Evolutionary conservation across 2,113 vertebrate species (phyloP), one percentile per base, ranked within the genome.

Genomic region (Pelvicachromis taeniatus): DNA sequence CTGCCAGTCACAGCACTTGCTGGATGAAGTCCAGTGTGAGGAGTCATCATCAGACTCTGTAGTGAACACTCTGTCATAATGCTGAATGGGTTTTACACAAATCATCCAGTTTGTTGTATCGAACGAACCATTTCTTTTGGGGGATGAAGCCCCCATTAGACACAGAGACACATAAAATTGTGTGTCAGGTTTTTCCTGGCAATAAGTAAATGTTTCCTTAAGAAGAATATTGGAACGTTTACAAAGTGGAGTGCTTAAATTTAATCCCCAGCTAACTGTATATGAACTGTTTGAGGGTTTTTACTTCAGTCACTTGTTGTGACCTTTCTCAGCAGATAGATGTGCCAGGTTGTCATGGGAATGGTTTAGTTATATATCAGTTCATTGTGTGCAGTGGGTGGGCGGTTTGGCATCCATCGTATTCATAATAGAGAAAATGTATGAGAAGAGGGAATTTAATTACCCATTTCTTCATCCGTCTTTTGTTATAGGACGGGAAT

Each of bases 21-120:
- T 88, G 80, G 77, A 45, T 17, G 58, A 54, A 19, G 65, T 78
- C 38, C 77, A 81, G 42, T 16, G n/a, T 82, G 65, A 63, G 48
- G 68, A 50, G 9, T 68, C 75, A 40, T 38, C 48, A 68, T 58
- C 35, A 26, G 53, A 73, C 14, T 11, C 58, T 54, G 31, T 21
- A 14, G 21, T 54, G 23, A 38, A 65, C 14, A 35, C 31, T 58
- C 52, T 83, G 23, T 54, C 31, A 14, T 56, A 63, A 48, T 59
- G 10, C 45, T 75, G 45, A 21, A 45, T 82, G 5, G 14, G 48
- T 56, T 77, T 77, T 31, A 53, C 7, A n/a, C 26, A 2, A 14
- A 58, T n/a, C 75, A 6, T 23, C n/a, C n/a, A 48, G 13, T 77
- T 38, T 61, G 48, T 45, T 29, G 9, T 12, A 53, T 33, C 6